phyloP scores from a whole-genome alignment of 2,888 invertebrate genomes.

The Isoperla grammatica region DNA sequence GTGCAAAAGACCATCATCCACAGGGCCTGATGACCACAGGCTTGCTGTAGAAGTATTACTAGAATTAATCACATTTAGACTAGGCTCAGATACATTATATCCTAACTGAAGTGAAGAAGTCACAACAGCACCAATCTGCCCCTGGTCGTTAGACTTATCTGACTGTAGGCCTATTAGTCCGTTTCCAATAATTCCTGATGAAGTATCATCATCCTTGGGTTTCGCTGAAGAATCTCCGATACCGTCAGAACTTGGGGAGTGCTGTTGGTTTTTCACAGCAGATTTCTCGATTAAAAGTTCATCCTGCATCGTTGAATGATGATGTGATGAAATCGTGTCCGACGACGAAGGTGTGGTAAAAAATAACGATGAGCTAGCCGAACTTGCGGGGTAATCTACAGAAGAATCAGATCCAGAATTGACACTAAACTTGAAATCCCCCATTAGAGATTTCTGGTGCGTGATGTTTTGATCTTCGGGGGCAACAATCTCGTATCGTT shows the following conservation, averaged over 20 bases:
- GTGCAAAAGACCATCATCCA: conserved; percentile 38
- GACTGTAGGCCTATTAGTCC: conserved; percentile 29
- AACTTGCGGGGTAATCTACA: conserved; percentile 36
- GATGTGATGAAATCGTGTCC: conserved; percentile 36
- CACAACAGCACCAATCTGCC: conserved; percentile 34
- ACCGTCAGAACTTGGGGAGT: conserved; percentile 33
- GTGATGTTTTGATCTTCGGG: conserved; percentile 25
- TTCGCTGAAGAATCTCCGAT: conserved; percentile 35
- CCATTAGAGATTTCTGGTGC: conserved; percentile 36
- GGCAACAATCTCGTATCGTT: conserved; percentile 28
- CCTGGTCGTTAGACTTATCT: conserved; percentile 34
- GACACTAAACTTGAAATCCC: conserved; percentile 38
- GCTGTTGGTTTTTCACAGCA: conserved; percentile 34
- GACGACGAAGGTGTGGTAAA: conserved; percentile 37
- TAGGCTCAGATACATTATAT: conserved; percentile 38
- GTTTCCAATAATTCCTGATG: conserved; percentile 34
- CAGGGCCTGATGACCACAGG: conserved; percentile 37
- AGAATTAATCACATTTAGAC: conserved; percentile 39
- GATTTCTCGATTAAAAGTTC: conserved; percentile 38
- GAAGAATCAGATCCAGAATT: conserved; percentile 38
- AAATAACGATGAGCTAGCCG: conserved; percentile 35
- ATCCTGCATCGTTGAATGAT: conserved; percentile 38
- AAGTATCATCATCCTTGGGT: conserved; percentile 37
- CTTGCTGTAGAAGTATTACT: conserved; percentile 37
- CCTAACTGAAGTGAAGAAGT: conserved; percentile 37